Percentiles rank a stretch among this genome's conserved stretches.
These are phyloP conservation scores for Heteropelma amictum DNA, from an alignment of 2,888 invertebrate genomes.

Conservation along the genomic window DNA sequence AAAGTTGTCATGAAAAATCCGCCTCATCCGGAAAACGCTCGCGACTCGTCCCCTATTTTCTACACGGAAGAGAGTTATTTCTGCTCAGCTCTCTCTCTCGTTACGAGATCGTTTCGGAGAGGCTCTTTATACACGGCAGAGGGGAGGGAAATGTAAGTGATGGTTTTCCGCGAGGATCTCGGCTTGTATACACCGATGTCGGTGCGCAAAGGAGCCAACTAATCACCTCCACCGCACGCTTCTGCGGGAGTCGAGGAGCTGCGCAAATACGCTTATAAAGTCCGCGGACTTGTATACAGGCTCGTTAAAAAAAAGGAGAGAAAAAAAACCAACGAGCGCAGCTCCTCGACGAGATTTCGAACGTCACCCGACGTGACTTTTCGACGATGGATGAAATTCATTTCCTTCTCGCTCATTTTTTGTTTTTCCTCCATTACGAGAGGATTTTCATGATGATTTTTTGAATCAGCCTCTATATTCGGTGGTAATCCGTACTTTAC, in stretches of 20 bases:
- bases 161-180: constrained; percentile 41
- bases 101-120: neutral
- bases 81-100: too few species aligned
- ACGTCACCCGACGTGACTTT: too few species aligned
- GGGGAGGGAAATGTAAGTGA: constrained; percentile 11
- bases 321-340: too few species aligned
- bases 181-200: constrained; percentile 36
- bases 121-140: too few species aligned
- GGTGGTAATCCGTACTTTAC: constrained; percentile 24
- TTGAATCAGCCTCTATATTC: neutral
- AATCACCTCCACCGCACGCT: constrained; percentile 63
- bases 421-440: too few species aligned
- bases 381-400: neutral
- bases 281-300: neutral
- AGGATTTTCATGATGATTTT: too few species aligned
- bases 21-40: too few species aligned
- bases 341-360: too few species aligned
- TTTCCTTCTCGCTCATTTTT: too few species aligned
- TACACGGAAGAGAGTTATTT: neutral
- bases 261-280: neutral
- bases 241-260: neutral
- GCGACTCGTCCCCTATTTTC: constrained; percentile 17
- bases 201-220: constrained; percentile 69
- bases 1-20: too few species aligned
- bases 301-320: too few species aligned